Percentiles rank a stretch among this genome's conserved stretches.
Conservation (phyloP, 2,113 vertebrate genomes). For the Chlorodrepanis virens region DNA sequence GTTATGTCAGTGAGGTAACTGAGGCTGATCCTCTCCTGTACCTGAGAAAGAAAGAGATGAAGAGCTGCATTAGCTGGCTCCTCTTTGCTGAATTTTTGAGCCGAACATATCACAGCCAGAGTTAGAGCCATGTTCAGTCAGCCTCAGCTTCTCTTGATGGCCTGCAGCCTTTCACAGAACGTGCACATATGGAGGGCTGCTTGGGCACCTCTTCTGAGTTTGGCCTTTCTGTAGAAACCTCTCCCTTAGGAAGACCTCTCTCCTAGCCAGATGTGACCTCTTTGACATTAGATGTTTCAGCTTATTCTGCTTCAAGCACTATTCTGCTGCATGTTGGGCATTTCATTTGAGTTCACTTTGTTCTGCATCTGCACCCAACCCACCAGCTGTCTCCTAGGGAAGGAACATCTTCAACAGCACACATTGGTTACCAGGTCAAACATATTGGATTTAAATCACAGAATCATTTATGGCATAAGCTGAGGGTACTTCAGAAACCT, state of each 20-base stretch:
- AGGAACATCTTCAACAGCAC: neutral
- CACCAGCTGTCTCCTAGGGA: neutral
- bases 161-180: neutral
- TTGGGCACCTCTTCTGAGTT: neutral
- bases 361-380: neutral
- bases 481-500: neutral
- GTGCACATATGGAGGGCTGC: neutral
- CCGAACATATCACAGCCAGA: neutral
- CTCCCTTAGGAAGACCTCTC: neutral
- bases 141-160: neutral
- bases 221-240: accelerated
- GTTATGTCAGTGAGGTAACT: neutral
- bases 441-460: accelerated
- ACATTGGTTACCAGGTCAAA: neutral
- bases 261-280: neutral
- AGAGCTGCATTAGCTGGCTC: neutral
- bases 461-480: neutral
- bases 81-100: neutral
- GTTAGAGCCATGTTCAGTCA: neutral
- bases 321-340: neutral
- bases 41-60: neutral
- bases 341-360: neutral
- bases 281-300: neutral
- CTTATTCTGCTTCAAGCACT: neutral
- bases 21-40: neutral